Evolutionary conservation across 1,140 invertebrate genomes (phyloP).

Genomic region (Drosophila tsacasi): DNA sequence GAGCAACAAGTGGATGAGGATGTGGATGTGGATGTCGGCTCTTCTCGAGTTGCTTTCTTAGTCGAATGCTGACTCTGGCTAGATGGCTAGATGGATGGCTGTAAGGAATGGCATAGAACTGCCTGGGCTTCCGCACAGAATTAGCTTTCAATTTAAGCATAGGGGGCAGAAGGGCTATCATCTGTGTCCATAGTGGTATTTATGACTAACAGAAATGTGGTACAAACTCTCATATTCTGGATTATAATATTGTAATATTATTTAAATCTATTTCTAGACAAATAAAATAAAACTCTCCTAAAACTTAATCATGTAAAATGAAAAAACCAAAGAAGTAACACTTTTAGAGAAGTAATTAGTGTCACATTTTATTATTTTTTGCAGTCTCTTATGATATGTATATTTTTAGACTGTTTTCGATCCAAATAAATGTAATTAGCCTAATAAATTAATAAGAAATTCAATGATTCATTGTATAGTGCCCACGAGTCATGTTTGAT

Average conservation of each 20-base stretch:
- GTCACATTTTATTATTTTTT: too few relatives aligned
- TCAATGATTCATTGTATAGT: neutral
- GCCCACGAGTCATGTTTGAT: neutral
- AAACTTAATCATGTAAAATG: too few relatives aligned
- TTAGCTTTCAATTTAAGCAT: conserved; percentile 59
- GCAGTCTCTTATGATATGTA: neutral
- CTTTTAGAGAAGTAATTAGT: too few relatives aligned
- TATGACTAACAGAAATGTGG: conserved; percentile 5
- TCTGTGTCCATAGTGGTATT: conserved; percentile 29
- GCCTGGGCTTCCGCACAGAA: conserved; percentile 53
- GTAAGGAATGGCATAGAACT: conserved; percentile 33
- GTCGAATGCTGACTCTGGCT: conserved; percentile 16
- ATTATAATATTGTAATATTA: too few relatives aligned
- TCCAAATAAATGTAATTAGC: neutral
- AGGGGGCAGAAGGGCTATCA: conserved; percentile 14
- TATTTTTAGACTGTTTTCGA: neutral
- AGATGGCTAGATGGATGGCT: conserved; percentile 33
- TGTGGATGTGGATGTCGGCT: conserved; percentile 16
- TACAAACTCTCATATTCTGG: neutral
- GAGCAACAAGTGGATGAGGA: conserved; percentile 58
- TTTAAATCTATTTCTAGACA: neutral
- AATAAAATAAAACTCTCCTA: neutral
- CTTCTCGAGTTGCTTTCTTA: conserved; percentile 20
- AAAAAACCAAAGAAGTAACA: too few relatives aligned
- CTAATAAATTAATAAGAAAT: neutral